phyloP scores from a whole-genome alignment of 2,113 vertebrate species.

The Zosterops lateralis region DNA sequence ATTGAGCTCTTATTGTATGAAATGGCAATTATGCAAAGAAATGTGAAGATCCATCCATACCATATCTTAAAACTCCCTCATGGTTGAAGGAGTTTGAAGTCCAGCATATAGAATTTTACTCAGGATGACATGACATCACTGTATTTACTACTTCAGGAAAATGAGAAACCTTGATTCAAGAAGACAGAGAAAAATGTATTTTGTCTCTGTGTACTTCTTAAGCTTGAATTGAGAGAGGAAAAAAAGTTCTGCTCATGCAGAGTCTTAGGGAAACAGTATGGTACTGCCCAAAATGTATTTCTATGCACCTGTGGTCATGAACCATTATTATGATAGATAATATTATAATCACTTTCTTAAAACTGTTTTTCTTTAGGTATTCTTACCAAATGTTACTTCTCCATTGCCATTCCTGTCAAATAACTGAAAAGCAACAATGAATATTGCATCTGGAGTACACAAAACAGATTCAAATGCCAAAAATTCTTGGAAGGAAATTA shows the following conservation, averaged over 20 bases:
- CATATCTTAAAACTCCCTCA: not conserved
- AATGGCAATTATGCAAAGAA: slow-evolving; percentile 6
- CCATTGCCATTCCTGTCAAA: slow-evolving; percentile 94
- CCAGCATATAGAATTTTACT: not conserved
- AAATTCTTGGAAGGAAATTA: slow-evolving; percentile 98
- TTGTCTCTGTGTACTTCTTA: not conserved
- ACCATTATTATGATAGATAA: not conserved
- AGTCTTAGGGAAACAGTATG: slow-evolving; percentile 12
- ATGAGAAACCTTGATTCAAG: not conserved
- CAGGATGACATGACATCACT: not conserved
- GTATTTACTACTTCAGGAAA: slow-evolving; percentile 19
- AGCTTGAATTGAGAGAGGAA: not conserved
- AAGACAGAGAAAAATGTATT: not conserved
- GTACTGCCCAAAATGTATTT: not conserved
- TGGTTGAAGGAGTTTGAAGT: not conserved
- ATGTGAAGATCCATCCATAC: not conserved
- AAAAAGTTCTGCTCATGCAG: not conserved
- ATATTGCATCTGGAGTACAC: slow-evolving; percentile 94
- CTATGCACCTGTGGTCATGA: not conserved
- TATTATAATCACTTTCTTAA: slow-evolving; percentile 40
- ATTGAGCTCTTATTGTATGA: not conserved
- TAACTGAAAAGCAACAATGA: slow-evolving; percentile 96
- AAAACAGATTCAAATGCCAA: slow-evolving; percentile 95
- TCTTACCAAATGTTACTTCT: slow-evolving; percentile 94
- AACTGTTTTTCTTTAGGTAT: slow-evolving; percentile 45